Base-by-base conservation (phyloP, 1,140 invertebrate genomes). In the Drosophila albomicans region DNA sequence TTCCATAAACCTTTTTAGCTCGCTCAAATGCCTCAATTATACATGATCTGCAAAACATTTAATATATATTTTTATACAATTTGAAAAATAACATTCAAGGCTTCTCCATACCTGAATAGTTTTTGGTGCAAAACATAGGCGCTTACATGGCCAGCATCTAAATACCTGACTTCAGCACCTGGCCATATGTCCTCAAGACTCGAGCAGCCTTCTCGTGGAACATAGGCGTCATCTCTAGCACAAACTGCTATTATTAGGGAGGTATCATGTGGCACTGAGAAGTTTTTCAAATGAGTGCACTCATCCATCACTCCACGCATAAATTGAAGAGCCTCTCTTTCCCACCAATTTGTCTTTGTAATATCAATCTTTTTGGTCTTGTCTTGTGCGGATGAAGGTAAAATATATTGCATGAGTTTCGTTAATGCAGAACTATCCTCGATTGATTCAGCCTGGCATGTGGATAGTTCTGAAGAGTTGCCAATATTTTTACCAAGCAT, bases 301-400 rank as follows among this genome's bases (percentile, higher is more conserved):
- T 99, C 98, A 91, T 99, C 98, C 99, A 99, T 99, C 71, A 99
- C 96, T 0, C 98, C 98, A 25, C 97, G 94, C 99, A 99, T 99
- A 91, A 99, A 99, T 93, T 98, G 96, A 7, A 98, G 78, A 1
- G 97, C 96, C 91, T 98, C 96, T 74, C 94, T 94, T 78, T 96
- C 95, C 49, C 95, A 93, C 94, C 94, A 94, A 76, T 94, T 94
- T 6, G 94, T 94, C 82, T 94, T 94, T 11, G 92, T 92, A 71
- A 94, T 94, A 54, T 94, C 93, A 61, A 92, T 92, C 70, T 79
- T 90, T 20, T 82, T 82, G 11, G 58, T 70, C 58, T 69, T 74
- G 28, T 54, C 70, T 15, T 88, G 66, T 4, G 71, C 57, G 1
- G 76, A 43, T 28, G 69, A 28, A 0, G 92, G 92, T 16, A 91